phyloP scores from a whole-genome alignment of 2,888 invertebrate genomes.

The Ochlodes sylvanus region DNA sequence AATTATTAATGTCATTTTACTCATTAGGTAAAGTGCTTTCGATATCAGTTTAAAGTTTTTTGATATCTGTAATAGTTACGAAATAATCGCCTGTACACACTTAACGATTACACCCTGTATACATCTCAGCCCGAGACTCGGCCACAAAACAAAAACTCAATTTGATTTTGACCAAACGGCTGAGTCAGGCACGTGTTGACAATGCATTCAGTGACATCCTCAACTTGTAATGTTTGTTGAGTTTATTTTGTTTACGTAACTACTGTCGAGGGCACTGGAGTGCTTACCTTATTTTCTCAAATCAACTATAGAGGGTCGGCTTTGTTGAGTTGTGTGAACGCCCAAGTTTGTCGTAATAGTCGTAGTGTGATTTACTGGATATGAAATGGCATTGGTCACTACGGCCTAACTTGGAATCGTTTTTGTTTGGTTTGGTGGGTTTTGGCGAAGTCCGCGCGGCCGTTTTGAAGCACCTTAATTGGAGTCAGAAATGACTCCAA shows the following conservation, averaged over 20 bases:
- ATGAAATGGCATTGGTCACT: neutral
- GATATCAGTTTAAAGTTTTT: too few species aligned
- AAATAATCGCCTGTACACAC: too few species aligned
- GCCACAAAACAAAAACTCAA: neutral
- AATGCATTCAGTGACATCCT: conserved; percentile 1
- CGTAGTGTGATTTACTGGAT: neutral
- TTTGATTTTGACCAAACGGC: neutral
- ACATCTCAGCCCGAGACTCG: too few species aligned
- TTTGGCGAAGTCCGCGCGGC: too few species aligned
- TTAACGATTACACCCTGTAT: too few species aligned
- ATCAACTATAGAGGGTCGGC: conserved; percentile 19
- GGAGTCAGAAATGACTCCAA: too few species aligned
- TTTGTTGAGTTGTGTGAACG: conserved; percentile 23
- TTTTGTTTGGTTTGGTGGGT: too few species aligned
- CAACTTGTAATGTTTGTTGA: conserved; percentile 28
- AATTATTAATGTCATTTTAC: too few species aligned
- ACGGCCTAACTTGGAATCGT: neutral
- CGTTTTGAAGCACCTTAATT: too few species aligned
- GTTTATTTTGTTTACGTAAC: conserved; percentile 38
- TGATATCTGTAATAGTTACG: too few species aligned
- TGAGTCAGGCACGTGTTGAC: neutral
- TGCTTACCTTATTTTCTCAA: conserved; percentile 44
- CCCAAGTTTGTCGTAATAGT: neutral
- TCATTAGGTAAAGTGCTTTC: too few species aligned
- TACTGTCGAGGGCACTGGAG: conserved; percentile 27